Evolutionary conservation across 2,797 vertebrate genomes (phyloP).

Genomic region (Catostomus latipinnis): DNA sequence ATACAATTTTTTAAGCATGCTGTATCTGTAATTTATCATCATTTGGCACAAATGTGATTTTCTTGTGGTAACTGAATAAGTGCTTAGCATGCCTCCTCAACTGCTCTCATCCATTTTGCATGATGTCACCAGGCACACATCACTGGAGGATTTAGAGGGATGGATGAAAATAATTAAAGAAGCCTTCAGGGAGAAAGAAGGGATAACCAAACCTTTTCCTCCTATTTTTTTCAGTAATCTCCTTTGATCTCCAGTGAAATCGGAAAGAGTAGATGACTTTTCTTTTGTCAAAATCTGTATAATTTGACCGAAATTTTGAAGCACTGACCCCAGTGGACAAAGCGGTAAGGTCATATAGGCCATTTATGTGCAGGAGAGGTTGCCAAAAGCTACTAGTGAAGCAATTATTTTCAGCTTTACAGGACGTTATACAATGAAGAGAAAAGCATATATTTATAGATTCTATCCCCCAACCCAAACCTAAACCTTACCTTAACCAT

Average conservation of each 20-base stretch:
- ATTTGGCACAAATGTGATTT: slow-evolving; percentile 32
- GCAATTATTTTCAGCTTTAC: no score
- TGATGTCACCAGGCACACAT: slow-evolving; percentile 50
- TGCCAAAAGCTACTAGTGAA: no score
- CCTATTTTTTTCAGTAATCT: slow-evolving; percentile 32
- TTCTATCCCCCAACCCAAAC: no score
- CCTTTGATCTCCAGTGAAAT: not conserved
- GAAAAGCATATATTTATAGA: no score
- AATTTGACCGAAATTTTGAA: no score
- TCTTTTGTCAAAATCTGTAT: no score
- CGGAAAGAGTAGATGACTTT: no score
- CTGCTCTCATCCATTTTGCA: slow-evolving; percentile 54
- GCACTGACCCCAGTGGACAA: no score
- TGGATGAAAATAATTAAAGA: slow-evolving; percentile 52
- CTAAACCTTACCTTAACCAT: no score
- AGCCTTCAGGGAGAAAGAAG: slow-evolving; percentile 35
- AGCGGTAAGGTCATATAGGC: no score
- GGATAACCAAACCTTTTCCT: slow-evolving; percentile 35
- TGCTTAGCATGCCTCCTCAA: slow-evolving; percentile 52
- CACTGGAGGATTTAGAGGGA: slow-evolving; percentile 41
- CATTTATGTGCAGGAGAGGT: no score
- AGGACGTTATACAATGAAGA: no score
- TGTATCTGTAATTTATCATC: slow-evolving; percentile 41
- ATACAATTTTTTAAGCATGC: slow-evolving; percentile 12
- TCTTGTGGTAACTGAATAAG: slow-evolving; percentile 46